phyloP scores from a whole-genome alignment of 37 sponge, comb jelly and placozoan species.

The Cladorhizidae sp. region DNA sequence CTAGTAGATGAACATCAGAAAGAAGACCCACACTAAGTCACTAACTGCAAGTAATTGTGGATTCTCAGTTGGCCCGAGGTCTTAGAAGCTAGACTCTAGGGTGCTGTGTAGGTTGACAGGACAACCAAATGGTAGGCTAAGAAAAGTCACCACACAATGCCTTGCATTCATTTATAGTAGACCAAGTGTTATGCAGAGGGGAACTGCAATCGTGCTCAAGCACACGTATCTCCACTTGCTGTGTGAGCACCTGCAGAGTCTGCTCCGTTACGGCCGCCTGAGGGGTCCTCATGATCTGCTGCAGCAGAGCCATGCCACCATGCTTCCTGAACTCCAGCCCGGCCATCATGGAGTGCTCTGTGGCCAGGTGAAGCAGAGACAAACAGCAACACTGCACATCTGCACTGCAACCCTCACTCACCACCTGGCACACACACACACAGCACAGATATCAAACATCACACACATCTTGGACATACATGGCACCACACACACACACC shows the following conservation, averaged over 20 bases:
- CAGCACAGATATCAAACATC: no score
- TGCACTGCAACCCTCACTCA: conserved; percentile 57
- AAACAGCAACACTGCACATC: conserved; percentile 38
- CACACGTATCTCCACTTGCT: no score
- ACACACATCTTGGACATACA: background rate
- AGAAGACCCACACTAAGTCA: no score
- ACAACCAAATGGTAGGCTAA: background rate
- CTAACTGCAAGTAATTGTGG: no score
- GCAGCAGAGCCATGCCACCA: conserved; percentile 58
- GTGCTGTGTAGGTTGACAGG: background rate
- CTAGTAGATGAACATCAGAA: no score
- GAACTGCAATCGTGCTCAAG: no score
- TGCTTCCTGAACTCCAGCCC: conserved; percentile 55
- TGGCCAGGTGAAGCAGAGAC: conserved; percentile 41
- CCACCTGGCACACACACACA: conserved; percentile 41
- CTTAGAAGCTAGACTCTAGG: no score
- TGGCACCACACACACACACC: background rate
- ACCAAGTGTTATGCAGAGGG: no score
- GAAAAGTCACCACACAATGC: background rate
- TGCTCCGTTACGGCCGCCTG: conserved; percentile 40
- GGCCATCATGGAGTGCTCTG: conserved; percentile 41
- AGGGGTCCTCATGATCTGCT: conserved; percentile 60
- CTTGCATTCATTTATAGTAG: no score
- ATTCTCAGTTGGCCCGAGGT: no score
- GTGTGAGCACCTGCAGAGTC: conserved; percentile 47